phyloP scores from a whole-genome alignment of 2,113 vertebrate genomes.

The Rhabdomys dilectus region DNA sequence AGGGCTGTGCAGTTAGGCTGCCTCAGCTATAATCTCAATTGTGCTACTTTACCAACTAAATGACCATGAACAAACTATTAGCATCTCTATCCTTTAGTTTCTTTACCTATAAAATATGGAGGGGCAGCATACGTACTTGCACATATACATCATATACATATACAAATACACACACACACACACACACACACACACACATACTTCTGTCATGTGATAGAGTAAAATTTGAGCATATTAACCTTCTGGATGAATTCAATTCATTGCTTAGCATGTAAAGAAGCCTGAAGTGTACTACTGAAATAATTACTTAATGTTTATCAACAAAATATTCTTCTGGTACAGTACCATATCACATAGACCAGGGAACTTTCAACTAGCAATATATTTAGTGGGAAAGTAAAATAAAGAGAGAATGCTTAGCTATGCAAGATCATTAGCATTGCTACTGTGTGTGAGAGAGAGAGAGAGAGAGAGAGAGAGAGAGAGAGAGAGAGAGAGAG shows the following conservation, averaged over 20 bases:
- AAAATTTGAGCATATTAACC: neutral
- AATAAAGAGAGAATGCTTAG: neutral
- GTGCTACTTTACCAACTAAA: neutral
- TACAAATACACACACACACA: neutral
- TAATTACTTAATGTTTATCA: conserved; percentile 8
- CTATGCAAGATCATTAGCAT: neutral
- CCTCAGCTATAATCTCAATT: neutral
- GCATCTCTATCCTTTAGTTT: neutral
- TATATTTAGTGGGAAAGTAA: neutral
- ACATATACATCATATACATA: neutral
- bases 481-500: no score
- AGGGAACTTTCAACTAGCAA: neutral
- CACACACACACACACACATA: neutral
- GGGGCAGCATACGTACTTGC: neutral
- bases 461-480: no score
- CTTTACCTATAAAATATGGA: neutral
- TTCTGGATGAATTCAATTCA: neutral
- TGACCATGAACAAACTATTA: neutral
- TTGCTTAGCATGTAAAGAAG: neutral
- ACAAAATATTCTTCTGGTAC: neutral
- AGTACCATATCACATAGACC: neutral
- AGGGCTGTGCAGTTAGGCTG: neutral
- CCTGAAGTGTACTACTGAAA: neutral
- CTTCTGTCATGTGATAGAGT: neutral
- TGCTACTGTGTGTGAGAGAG: neutral